Evolutionary conservation across 2,113 vertebrate species (phyloP).

Genomic region (Microcebus jonahi): DNA sequence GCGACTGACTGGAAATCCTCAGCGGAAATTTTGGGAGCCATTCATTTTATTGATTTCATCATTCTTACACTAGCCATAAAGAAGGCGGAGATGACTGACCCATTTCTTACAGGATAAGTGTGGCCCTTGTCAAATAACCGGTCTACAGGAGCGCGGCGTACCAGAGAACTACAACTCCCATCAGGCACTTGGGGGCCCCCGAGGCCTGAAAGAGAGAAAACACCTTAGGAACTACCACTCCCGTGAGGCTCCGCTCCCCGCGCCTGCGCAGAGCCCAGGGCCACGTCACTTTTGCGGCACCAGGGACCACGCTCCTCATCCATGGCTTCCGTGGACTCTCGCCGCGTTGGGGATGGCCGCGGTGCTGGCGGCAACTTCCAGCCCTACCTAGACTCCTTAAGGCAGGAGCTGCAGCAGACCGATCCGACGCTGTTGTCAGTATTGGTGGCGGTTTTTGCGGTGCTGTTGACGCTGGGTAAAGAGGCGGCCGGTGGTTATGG

Average conservation of each 20-base stretch:
- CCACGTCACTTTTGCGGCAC: slow-evolving; percentile 34
- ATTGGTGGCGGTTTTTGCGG: slow-evolving; percentile 75
- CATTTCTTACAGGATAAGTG: not conserved
- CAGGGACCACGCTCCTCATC: not conserved
- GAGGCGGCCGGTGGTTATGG: not conserved
- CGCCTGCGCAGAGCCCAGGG: not conserved
- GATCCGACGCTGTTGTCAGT: slow-evolving; percentile 80
- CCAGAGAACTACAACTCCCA: slow-evolving; percentile 66
- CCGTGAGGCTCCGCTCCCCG: slow-evolving; percentile 54
- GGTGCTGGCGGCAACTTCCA: slow-evolving; percentile 59
- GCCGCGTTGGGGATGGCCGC: not conserved
- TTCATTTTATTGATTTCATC: not conserved
- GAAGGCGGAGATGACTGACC: not conserved
- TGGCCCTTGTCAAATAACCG: rapidly evolving
- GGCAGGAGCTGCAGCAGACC: slow-evolving; percentile 74
- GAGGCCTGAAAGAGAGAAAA: rapidly evolving
- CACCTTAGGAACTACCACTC: slow-evolving; percentile 52
- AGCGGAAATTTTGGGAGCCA: not conserved
- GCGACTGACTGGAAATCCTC: not conserved
- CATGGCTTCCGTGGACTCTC: slow-evolving; percentile 63
- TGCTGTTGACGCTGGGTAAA: slow-evolving; percentile 83
- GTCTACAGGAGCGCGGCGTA: rapidly evolving
- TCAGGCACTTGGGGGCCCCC: not conserved
- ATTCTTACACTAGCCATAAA: not conserved
- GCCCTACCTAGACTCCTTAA: slow-evolving; percentile 78